Base-by-base conservation (phyloP, 1,140 invertebrate genomes). In the Hypothenemus hampei region DNA sequence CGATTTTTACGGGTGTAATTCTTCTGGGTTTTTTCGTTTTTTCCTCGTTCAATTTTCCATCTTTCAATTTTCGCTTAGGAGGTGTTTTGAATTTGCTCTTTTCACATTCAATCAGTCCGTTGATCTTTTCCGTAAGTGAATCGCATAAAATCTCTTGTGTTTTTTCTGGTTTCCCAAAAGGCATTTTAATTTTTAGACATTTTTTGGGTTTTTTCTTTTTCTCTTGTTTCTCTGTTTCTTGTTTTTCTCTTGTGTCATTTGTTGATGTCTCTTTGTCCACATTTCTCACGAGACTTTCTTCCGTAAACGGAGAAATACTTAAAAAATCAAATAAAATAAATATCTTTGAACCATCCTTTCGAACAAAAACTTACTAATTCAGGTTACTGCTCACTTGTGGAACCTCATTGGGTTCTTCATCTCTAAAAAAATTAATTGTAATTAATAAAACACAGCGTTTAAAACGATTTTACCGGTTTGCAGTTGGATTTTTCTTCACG, bases 1-100 rank as follows among this genome's bases (percentile, higher is more conserved):
- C 44, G 6, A 46, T 11, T 46, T 46, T 46, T 11, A 46, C 13
- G n/a, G 44, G 44, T 3, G 44, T 46, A 31, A 46, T 46, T 46
- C 44, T 0, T 19, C 18, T 46, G 8, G 26, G 40, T 10, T 10
- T 43, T 22, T 23, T 20, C 22, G 40, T 24, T 43, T 43, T 43
- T 39, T 16, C 16, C 16, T 39, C 18, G 18, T n/a, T 43, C 40
- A 8, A 23, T 8, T 43, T 18, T 43, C 20, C n/a, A 2, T 43
- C 22, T 11, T 43, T 43, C 10, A 21, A n/a, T 22, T 43, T 43
- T 21, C 16, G 18, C 18, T 43, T 43, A 6, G 19, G 3, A 16
- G 36, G n/a, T 39, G n/a, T 3, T 43, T 24, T 16, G 15, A n/a
- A 37, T 16, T 37, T 31, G 7, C 21, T 43, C 16, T 2, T n/a